phyloP scores from a whole-genome alignment of 2,113 vertebrate species.

The Oreochromis aureus region DNA sequence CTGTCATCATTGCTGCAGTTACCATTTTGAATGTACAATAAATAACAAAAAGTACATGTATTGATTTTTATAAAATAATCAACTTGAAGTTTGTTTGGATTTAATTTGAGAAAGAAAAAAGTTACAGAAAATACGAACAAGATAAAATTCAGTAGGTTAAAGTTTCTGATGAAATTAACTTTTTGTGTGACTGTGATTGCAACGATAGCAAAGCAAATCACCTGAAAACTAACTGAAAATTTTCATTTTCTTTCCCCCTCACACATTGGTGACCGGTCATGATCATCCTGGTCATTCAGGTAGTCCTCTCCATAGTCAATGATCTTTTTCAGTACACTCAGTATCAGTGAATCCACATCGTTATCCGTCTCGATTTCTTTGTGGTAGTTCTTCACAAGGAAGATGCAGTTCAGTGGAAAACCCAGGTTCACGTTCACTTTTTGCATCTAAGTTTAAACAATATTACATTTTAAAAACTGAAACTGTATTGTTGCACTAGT shows the following conservation, averaged over 20 bases:
- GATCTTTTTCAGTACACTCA: background rate
- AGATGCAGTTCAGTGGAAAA: background rate
- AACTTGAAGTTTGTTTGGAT: background rate
- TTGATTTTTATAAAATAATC: background rate
- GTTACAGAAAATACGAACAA: background rate
- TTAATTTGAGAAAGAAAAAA: background rate
- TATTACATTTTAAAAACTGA: too few relatives aligned
- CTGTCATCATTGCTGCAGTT: background rate
- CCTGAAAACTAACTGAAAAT: background rate
- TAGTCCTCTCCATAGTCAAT: background rate
- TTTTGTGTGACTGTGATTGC: background rate
- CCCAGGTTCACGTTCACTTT: fast-evolving
- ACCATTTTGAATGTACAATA: background rate
- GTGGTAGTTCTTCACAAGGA: background rate
- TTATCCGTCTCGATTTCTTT: fast-evolving
- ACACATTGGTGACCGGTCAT: background rate
- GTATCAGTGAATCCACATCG: background rate
- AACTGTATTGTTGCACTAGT: too few relatives aligned
- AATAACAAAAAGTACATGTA: background rate
- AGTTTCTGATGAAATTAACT: background rate
- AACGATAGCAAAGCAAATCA: background rate
- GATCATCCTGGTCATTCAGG: background rate
- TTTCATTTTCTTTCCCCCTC: fast-evolving
- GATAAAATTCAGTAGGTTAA: background rate
- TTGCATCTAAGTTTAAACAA: background rate